phyloP scores from a whole-genome alignment of 2,113 vertebrate species.

The Redunca redunca region DNA sequence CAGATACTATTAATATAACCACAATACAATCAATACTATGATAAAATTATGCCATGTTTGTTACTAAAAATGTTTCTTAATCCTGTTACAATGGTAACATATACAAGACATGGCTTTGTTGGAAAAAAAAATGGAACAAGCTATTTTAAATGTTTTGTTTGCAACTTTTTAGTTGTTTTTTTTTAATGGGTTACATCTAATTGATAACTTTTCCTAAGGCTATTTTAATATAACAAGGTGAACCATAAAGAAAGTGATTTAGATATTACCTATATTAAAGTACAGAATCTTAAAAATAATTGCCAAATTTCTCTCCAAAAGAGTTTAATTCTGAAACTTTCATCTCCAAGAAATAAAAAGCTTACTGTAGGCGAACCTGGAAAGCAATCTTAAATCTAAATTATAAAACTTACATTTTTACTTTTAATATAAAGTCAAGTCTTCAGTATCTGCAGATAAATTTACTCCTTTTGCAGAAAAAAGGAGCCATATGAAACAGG shows the following conservation, averaged over 20 bases:
- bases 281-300: background rate
- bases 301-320: background rate
- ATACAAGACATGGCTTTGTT: background rate
- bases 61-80: background rate
- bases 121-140: background rate
- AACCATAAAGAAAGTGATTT: background rate
- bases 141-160: background rate
- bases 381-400: background rate
- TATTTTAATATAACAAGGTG: background rate
- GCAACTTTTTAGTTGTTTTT: background rate
- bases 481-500: background rate
- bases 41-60: background rate
- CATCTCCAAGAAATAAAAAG: background rate
- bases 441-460: background rate
- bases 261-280: background rate
- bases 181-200: background rate
- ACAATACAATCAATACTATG: background rate
- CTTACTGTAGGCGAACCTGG: background rate
- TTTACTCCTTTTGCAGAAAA: background rate
- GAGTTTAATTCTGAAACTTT: background rate
- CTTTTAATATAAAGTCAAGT: background rate
- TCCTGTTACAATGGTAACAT: background rate
- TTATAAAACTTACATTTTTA: slow-evolving; percentile 5
- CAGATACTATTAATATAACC: background rate
- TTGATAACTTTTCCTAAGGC: background rate